Evolutionary conservation across 2,888 invertebrate species (phyloP).

Genomic region (Metacarcinus magister): DNA sequence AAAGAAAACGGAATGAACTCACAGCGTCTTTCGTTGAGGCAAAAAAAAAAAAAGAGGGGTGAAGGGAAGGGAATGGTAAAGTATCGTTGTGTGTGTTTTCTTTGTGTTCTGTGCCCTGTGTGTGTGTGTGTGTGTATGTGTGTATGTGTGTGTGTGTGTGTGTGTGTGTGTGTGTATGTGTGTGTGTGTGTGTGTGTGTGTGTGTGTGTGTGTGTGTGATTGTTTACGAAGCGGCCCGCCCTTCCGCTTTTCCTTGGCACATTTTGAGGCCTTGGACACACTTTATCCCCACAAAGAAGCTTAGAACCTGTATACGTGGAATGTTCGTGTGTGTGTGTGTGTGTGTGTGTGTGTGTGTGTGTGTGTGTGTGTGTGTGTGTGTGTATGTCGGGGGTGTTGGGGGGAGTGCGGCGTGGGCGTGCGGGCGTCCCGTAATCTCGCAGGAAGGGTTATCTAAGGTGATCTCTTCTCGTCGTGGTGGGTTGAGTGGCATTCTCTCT

Average conservation of each 20-base stretch:
- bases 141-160: conserved; percentile 45
- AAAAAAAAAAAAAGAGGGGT: too few relatives aligned
- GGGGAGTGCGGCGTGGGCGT: background rate
- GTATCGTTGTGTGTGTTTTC: background rate
- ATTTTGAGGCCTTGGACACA: background rate
- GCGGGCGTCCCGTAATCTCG: conserved; percentile 45
- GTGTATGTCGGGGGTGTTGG: background rate
- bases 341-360: background rate
- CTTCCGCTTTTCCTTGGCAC: conserved; percentile 11
- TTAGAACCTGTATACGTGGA: conserved; percentile 7
- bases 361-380: conserved; percentile 18
- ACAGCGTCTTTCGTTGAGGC: background rate
- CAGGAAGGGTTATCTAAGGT: conserved; percentile 48
- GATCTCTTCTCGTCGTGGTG: conserved; percentile 26
- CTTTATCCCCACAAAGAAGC: conserved; percentile 5
- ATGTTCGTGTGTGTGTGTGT: background rate
- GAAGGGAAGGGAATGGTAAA: background rate
- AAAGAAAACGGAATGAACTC: background rate
- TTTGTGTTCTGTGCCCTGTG: background rate
- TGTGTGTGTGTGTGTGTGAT: background rate
- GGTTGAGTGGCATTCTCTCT: conserved; percentile 48
- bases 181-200: conserved; percentile 7
- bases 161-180: conserved; percentile 27
- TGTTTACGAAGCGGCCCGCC: background rate
- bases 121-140: conserved; percentile 45